Base-by-base conservation (phyloP, 2,888 invertebrate genomes). In the Gandaritis pyraliata region DNA sequence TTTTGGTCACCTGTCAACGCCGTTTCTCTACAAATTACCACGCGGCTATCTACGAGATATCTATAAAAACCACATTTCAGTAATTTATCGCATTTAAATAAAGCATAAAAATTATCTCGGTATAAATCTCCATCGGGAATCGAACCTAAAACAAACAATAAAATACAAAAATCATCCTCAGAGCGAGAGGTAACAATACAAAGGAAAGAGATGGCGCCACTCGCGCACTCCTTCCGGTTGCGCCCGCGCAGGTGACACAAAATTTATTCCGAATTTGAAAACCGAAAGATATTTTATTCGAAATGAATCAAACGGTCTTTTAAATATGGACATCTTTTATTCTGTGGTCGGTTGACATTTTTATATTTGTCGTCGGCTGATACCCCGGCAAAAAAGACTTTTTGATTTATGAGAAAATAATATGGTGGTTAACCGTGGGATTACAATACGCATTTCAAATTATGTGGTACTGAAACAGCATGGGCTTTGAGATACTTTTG, bases 251-350 rank as follows among this genome's bases (percentile, higher is more conserved):
- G 91, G 91, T 92, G 91, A 92, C 91, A 91, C 83, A 72, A 88
- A 92, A 92, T 91, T 90, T 91, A 92, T 92, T 91, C 91, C 82
- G 87, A 90, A 90, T 90, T 90, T 90, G 88, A 92, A 90, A 91
- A 89, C 85, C 90, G 87, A 89, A 86, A 85, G 82, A 89, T 90
- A 91, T 90, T 87, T 90, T 85, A 90, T 73, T 70, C 82, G 88
- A 83, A 83, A 87, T 83, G 86, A 88, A 87, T 85, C 88, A 90
- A 91, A 91, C 89, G 90, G 85, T 90, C 86, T 90, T 90, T 91
- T 91, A 90, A 90, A 91, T 90, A 89, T 88, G 90, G 85, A 87
- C 87, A 84, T 90, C 86, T 75, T 90, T 91, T 91, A 89, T 87
- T 73, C 80, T 79, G 87, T 82, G 89, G 70, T 77, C 82, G 84